Percentiles rank a stretch among this genome's conserved stretches.
Evolutionary conservation across 2,888 invertebrate species (phyloP).

Genomic region (Drosophila kuntzei): DNA sequence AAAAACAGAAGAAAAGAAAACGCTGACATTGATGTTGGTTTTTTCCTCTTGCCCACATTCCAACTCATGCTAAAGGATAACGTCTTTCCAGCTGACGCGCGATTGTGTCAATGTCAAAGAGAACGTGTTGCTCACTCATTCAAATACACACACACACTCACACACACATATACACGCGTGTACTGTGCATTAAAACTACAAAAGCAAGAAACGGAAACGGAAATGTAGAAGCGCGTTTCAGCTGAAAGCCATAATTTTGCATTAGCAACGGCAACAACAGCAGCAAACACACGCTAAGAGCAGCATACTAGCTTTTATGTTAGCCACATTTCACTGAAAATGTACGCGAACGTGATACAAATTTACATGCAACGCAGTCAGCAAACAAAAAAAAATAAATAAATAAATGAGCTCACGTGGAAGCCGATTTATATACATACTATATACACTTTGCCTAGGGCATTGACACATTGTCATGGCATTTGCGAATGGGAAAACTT

Average conservation of each 20-base stretch:
- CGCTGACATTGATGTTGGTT: slow-evolving; percentile 35
- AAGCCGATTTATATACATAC: slow-evolving; percentile 16
- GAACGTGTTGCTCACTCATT: slow-evolving; percentile 54
- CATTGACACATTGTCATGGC: slow-evolving; percentile 11
- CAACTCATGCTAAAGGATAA: slow-evolving; percentile 35
- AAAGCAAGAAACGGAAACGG: slow-evolving; percentile 71
- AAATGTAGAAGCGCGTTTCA: slow-evolving; percentile 75
- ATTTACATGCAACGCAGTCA: slow-evolving; percentile 52
- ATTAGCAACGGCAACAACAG: slow-evolving; percentile 52
- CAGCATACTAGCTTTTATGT: slow-evolving; percentile 51
- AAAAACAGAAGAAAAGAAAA: neutral
- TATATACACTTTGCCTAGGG: slow-evolving; percentile 11
- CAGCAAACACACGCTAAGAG: slow-evolving; percentile 23
- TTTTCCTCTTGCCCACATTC: slow-evolving; percentile 11
- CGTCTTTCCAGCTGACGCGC: slow-evolving; percentile 34
- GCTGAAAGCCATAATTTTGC: slow-evolving; percentile 74
- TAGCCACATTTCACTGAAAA: slow-evolving; percentile 61
- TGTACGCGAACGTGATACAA: slow-evolving; percentile 73
- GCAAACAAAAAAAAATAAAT: no score
- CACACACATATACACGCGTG: slow-evolving; percentile 16
- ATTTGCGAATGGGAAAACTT: slow-evolving; percentile 1
- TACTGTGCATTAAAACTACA: slow-evolving; percentile 67
- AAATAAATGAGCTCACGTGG: slow-evolving; percentile 55
- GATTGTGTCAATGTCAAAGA: slow-evolving; percentile 61
- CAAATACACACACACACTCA: slow-evolving; percentile 36